These are phyloP conservation scores for Rapana venosa DNA, from an alignment of 2,888 invertebrate genomes.

Conservation along the genomic window DNA sequence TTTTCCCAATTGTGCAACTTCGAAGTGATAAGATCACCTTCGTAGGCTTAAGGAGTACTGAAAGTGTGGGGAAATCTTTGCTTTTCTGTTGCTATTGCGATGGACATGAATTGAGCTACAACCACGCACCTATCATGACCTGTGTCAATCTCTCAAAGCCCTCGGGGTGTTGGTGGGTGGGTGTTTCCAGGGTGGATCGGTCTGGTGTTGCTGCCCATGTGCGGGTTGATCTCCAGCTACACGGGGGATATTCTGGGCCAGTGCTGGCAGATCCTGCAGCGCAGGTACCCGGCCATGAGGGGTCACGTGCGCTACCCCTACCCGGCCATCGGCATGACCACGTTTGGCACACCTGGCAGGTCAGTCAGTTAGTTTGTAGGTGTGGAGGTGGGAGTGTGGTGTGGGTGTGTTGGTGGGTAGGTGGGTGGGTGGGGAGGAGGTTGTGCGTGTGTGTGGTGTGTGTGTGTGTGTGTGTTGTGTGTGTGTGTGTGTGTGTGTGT, in stretches of 20 bases:
- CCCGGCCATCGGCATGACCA: constrained; percentile 89
- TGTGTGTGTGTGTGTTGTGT: neutral
- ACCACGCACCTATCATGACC: too few relatives aligned
- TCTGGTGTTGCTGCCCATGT: constrained; percentile 82
- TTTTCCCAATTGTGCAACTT: too few relatives aligned
- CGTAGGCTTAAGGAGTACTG: too few relatives aligned
- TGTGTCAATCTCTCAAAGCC: neutral
- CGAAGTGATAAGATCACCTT: too few relatives aligned
- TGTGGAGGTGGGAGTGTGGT: neutral
- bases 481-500: neutral
- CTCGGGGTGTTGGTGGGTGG: neutral
- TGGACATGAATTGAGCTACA: too few relatives aligned
- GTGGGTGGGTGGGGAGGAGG: neutral
- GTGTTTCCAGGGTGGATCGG: constrained; percentile 83
- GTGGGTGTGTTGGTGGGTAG: neutral
- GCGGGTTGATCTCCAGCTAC: constrained; percentile 85
- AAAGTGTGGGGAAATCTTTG: too few relatives aligned
- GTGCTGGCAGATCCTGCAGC: constrained; percentile 89
- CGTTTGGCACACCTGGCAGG: constrained; percentile 82
- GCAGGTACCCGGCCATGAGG: constrained; percentile 82
- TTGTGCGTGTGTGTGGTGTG: neutral
- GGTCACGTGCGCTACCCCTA: constrained; percentile 87
- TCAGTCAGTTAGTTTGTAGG: constrained; percentile 47
- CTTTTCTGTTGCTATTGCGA: neutral
- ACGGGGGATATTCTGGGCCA: constrained; percentile 89